A percentile compares a stretch with the other conserved stretches of the same genome.
Evolutionary conservation across 2,113 vertebrate species (phyloP).

Genomic region (Elephantulus edwardii): DNA sequence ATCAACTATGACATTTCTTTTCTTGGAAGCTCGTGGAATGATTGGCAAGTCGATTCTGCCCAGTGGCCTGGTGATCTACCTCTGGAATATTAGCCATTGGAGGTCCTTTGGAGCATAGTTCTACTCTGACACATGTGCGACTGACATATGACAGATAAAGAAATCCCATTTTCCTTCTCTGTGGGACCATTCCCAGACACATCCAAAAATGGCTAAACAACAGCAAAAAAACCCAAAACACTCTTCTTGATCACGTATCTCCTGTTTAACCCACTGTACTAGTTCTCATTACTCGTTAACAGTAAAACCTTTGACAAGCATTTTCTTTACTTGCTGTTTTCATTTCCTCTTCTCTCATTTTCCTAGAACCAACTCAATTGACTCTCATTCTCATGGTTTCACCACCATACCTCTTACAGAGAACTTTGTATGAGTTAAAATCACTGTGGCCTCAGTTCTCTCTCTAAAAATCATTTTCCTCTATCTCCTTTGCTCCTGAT

Average conservation of each 20-base stretch:
- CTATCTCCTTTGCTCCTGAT: neutral
- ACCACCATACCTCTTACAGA: too few relatives aligned
- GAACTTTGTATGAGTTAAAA: constrained; percentile 35
- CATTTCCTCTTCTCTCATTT: neutral
- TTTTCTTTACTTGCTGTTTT: neutral
- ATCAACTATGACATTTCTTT: neutral
- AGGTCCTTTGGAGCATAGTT: neutral
- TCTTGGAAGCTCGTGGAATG: neutral
- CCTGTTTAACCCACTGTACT: neutral
- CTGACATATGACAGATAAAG: neutral
- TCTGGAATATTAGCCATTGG: neutral
- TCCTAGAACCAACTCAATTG: neutral
- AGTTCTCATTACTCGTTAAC: neutral
- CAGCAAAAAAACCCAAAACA: neutral
- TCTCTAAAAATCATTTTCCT: neutral
- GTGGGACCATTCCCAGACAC: neutral
- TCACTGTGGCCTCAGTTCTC: neutral
- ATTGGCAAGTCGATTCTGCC: neutral
- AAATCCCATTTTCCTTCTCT: neutral
- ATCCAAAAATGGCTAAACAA: neutral
- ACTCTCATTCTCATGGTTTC: neutral
- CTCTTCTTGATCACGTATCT: neutral
- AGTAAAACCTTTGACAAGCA: neutral
- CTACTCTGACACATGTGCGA: neutral
- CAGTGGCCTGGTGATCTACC: neutral